Evolutionary conservation across 2,888 invertebrate species (phyloP).

Genomic region (Tyria jacobaeae): DNA sequence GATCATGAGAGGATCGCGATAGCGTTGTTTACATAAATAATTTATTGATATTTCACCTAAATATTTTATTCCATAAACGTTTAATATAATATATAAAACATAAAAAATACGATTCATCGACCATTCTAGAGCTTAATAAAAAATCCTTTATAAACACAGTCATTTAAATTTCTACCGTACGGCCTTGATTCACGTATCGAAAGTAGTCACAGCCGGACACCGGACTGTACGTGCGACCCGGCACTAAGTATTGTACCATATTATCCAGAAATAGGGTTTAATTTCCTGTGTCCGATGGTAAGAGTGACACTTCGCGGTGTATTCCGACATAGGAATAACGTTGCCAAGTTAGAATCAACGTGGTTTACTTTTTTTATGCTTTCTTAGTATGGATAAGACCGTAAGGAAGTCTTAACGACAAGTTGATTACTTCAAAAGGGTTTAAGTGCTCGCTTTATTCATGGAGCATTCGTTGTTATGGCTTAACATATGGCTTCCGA

Average conservation of each 20-base stretch:
- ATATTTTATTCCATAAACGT: background rate
- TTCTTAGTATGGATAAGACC: background rate
- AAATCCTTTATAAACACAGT: conserved; percentile 21
- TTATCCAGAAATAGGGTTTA: conserved; percentile 1
- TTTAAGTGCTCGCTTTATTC: background rate
- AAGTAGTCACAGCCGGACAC: conserved; percentile 71
- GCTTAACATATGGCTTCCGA: background rate
- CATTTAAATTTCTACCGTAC: conserved; percentile 65
- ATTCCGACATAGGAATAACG: conserved; percentile 20
- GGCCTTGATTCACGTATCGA: conserved; percentile 75
- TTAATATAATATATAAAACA: too few species aligned
- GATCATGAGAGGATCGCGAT: too few species aligned
- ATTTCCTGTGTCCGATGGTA: conserved; percentile 15
- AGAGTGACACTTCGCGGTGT: conserved; percentile 35
- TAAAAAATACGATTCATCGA: background rate
- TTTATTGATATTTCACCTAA: background rate
- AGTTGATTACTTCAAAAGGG: background rate
- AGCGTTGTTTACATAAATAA: too few species aligned
- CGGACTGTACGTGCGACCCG: conserved; percentile 35
- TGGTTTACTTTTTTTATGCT: conserved; percentile 36
- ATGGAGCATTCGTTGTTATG: background rate
- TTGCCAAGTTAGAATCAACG: conserved; percentile 24
- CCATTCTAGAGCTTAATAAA: conserved; percentile 29
- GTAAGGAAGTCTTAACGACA: background rate
- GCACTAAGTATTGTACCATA: conserved; percentile 20